A percentile compares a stretch with the other conserved stretches of the same genome.
These are phyloP conservation scores for Spheniscus humboldti DNA, from an alignment of 2,797 vertebrate species.

Conservation along the genomic window DNA sequence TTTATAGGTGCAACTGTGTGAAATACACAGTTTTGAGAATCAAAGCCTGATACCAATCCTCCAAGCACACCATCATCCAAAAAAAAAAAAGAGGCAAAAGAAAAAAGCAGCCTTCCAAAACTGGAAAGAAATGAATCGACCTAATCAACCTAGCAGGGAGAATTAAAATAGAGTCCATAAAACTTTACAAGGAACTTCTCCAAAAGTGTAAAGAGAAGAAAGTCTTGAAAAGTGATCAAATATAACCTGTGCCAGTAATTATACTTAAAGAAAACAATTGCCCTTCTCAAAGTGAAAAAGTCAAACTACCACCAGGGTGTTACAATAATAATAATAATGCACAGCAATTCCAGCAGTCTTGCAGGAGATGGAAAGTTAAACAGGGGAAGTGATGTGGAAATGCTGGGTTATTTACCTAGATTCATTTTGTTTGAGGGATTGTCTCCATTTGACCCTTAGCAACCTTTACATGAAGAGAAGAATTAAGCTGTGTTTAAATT, in stretches of 20 bases:
- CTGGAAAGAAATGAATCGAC: conserved; percentile 2
- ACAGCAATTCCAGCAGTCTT: neutral
- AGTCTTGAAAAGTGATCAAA: conserved; percentile 32
- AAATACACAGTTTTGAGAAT: neutral
- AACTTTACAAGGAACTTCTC: conserved; percentile 3
- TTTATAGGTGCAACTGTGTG: neutral
- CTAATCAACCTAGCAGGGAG: neutral
- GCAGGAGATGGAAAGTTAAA: neutral
- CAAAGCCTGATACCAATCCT: neutral
- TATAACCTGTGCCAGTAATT: neutral
- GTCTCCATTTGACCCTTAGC: neutral
- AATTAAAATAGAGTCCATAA: conserved; percentile 11
- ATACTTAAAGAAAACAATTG: neutral
- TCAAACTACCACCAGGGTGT: neutral
- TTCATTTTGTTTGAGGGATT: neutral
- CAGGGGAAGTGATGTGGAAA: conserved; percentile 16
- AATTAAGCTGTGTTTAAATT: neutral
- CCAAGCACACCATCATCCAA: neutral
- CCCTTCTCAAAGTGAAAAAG: neutral
- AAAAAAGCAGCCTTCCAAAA: neutral
- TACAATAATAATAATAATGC: conserved; percentile 12
- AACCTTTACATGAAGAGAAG: neutral
- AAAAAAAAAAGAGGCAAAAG: neutral
- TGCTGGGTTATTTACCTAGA: neutral
- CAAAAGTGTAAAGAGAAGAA: conserved; percentile 5